These are phyloP conservation scores for Oxyteleia sp. DNA, from an alignment of 2,888 invertebrate genomes.

Conservation along the genomic window DNA sequence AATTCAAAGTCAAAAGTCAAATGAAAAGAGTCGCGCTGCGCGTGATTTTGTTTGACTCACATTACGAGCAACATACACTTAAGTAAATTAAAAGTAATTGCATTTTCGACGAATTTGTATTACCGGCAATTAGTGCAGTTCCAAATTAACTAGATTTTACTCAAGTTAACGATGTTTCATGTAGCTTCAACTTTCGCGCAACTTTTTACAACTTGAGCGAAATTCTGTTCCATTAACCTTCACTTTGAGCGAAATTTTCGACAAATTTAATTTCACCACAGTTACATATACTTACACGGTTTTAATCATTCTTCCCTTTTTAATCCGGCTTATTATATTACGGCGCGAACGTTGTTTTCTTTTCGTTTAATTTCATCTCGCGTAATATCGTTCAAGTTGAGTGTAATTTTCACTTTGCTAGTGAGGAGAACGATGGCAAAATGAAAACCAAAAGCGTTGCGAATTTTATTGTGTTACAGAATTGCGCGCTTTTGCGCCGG, in stretches of 20 bases:
- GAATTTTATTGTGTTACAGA: slow-evolving; percentile 28
- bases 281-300: slow-evolving; percentile 47
- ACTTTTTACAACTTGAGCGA: slow-evolving; percentile 65
- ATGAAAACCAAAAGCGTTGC: slow-evolving; percentile 40
- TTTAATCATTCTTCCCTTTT: slow-evolving; percentile 56
- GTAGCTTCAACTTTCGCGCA: slow-evolving; percentile 59
- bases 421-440: slow-evolving; percentile 17
- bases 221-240: slow-evolving; percentile 67
- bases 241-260: slow-evolving; percentile 53
- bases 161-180: slow-evolving; percentile 68
- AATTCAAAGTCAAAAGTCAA: too few species aligned
- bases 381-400: slow-evolving; percentile 18
- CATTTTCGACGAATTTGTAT: slow-evolving; percentile 68
- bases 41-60: too few species aligned
- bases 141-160: slow-evolving; percentile 66
- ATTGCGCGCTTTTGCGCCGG: slow-evolving; percentile 10
- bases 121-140: slow-evolving; percentile 63
- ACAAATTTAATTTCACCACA: slow-evolving; percentile 58
- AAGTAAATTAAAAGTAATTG: slow-evolving; percentile 66
- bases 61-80: slow-evolving; percentile 41
- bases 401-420: slow-evolving; percentile 37
- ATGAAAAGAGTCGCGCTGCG: too few species aligned
- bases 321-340: slow-evolving; percentile 47
- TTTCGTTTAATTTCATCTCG: slow-evolving; percentile 40
- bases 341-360: slow-evolving; percentile 32